Conservation (phyloP, 1,140 invertebrate species). For the Lysiphlebus fabarum region DNA sequence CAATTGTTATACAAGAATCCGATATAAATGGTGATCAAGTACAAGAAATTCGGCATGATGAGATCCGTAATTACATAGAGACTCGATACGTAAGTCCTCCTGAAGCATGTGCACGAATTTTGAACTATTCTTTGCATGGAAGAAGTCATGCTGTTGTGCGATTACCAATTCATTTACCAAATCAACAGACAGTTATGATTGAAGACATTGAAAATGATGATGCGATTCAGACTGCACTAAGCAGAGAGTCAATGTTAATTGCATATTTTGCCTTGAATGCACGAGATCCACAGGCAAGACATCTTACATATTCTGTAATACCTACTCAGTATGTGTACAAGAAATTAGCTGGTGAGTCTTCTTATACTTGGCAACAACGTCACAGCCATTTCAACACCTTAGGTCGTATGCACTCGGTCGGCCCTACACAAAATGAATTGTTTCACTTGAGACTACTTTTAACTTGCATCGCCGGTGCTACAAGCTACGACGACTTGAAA, state of each 20-base stretch:
- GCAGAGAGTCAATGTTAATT: conserved; percentile 18
- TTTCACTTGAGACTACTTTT: conserved; percentile 23
- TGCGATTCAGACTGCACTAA: background rate
- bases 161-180: conserved; percentile 14
- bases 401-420: conserved; percentile 20
- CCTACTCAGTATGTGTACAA: background rate
- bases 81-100: conserved; percentile 12
- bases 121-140: conserved; percentile 8
- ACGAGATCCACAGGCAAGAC: background rate
- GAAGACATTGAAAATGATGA: background rate
- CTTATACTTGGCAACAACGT: conserved; percentile 2
- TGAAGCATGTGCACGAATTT: conserved; percentile 11
- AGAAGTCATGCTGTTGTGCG: conserved; percentile 11
- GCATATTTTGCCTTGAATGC: conserved; percentile 26
- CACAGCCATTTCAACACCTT: conserved; percentile 10
- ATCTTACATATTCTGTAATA: background rate
- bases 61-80: conserved; percentile 6
- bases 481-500: conserved; percentile 19
- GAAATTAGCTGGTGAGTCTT: background rate
- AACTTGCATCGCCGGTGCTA: conserved; percentile 8
- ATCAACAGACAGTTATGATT: conserved; percentile 13
- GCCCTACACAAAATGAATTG: conserved; percentile 23
- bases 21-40: background rate
- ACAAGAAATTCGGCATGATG: conserved; percentile 16
- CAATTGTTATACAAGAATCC: conserved; percentile 2